Conservation (phyloP, 2,888 invertebrate genomes). For the Caenorhabditis sp. region DNA sequence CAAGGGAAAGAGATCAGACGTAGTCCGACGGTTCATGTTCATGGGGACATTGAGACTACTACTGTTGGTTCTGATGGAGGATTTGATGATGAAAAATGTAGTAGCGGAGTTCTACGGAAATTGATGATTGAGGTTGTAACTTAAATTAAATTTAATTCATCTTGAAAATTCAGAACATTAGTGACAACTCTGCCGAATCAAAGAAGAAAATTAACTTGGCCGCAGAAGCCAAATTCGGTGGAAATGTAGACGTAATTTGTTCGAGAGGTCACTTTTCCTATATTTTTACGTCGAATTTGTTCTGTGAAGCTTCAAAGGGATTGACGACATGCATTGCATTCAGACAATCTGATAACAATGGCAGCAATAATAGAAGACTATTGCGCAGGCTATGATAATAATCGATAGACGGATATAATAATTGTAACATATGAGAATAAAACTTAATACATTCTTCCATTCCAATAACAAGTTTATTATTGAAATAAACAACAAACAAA, state of each 20-base stretch:
- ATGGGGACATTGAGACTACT: constrained; percentile 20
- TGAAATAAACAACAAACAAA: constrained; percentile 37
- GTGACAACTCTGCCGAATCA: constrained; percentile 59
- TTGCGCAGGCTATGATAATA: background rate
- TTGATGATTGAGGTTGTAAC: constrained; percentile 57
- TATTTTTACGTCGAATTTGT: constrained; percentile 59
- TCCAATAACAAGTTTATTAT: constrained; percentile 12
- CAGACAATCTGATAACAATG: constrained; percentile 45
- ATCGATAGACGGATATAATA: background rate
- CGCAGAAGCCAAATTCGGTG: constrained; percentile 59
- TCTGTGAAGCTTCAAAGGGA: constrained; percentile 56
- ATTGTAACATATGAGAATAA: background rate
- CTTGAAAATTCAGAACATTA: constrained; percentile 58
- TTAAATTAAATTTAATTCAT: background rate
- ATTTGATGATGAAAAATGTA: constrained; percentile 49
- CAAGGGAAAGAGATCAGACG: constrained; percentile 41
- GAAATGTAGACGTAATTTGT: constrained; percentile 67
- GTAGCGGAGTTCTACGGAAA: constrained; percentile 54
- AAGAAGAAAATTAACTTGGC: constrained; percentile 59
- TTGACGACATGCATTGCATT: constrained; percentile 58
- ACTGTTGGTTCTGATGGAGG: constrained; percentile 22
- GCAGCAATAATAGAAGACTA: constrained; percentile 10
- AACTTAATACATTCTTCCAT: background rate
- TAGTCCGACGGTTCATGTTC: constrained; percentile 35
- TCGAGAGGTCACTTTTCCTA: constrained; percentile 64